phyloP scores from a whole-genome alignment of 92 coral and sea anemone genomes.

The Metridium senile region DNA sequence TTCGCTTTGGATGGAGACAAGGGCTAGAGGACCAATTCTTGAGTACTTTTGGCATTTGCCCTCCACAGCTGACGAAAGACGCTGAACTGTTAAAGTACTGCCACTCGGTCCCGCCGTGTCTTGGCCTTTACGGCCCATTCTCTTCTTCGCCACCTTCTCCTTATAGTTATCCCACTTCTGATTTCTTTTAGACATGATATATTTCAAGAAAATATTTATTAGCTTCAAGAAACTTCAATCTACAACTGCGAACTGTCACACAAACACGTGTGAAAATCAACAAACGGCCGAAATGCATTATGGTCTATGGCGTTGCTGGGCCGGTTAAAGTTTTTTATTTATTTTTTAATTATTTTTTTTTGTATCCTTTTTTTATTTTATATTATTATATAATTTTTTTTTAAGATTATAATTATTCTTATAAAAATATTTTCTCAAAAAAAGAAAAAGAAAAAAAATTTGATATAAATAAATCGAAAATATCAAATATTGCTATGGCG shows the following conservation, averaged over 20 bases:
- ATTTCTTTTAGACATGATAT: constrained; percentile 23
- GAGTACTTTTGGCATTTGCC: constrained; percentile 56
- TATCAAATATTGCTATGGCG: constrained; percentile 30
- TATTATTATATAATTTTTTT: too few relatives aligned
- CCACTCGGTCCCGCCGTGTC: constrained; percentile 11
- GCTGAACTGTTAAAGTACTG: constrained; percentile 36
- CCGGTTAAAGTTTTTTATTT: constrained; percentile 19
- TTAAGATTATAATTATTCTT: too few relatives aligned
- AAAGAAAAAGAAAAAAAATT: background rate
- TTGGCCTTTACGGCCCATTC: constrained; percentile 2
- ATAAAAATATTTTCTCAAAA: background rate
- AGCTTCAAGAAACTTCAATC: background rate
- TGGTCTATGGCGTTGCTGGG: constrained; percentile 30
- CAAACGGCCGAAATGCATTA: background rate
- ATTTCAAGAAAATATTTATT: background rate
- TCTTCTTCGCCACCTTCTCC: constrained; percentile 29
- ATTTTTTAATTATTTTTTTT: too few relatives aligned
- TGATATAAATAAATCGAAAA: too few relatives aligned
- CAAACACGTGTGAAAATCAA: background rate
- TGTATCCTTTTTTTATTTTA: too few relatives aligned
- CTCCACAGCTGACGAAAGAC: constrained; percentile 55
- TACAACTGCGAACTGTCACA: background rate
- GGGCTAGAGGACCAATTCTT: constrained; percentile 46
- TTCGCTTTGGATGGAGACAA: constrained; percentile 26
- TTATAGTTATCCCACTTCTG: constrained; percentile 43